Conservation (phyloP, 2,797 vertebrate genomes). For the Galagoides demidoff region DNA sequence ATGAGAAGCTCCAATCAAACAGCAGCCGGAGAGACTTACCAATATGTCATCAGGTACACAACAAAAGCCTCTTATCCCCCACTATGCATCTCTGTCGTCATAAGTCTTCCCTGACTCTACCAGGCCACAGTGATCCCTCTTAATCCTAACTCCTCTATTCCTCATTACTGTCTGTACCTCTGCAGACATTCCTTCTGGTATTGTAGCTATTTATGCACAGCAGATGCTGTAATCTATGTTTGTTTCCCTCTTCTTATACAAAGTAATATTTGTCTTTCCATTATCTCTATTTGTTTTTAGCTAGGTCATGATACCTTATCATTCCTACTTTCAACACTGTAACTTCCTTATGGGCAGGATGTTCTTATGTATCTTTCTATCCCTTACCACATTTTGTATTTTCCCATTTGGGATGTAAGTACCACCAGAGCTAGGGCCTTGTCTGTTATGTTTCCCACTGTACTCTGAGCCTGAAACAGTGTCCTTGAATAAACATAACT, state of each 20-base stretch:
- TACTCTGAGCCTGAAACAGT: not conserved
- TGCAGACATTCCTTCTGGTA: not conserved
- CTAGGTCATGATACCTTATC: not conserved
- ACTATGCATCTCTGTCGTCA: not conserved
- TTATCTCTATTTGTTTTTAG: not conserved
- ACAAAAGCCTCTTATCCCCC: not conserved
- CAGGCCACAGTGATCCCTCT: not conserved
- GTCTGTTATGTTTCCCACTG: not conserved
- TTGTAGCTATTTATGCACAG: not conserved
- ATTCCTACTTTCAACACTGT: not conserved
- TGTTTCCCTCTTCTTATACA: not conserved
- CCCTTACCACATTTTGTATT: not conserved
- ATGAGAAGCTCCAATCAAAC: not conserved
- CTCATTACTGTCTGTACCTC: not conserved
- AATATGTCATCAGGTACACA: not conserved
- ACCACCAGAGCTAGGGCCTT: not conserved
- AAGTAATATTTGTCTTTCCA: conserved; percentile 8
- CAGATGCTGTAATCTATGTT: not conserved
- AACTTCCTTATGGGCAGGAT: not conserved
- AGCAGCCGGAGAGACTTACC: not conserved
- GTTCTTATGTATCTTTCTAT: conserved; percentile 10
- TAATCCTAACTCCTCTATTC: not conserved
- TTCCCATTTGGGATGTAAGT: not conserved
- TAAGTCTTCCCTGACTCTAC: not conserved
- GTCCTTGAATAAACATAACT: not conserved